Evolutionary conservation across 2,888 invertebrate species (phyloP).

Genomic region (Anticlea derivata): DNA sequence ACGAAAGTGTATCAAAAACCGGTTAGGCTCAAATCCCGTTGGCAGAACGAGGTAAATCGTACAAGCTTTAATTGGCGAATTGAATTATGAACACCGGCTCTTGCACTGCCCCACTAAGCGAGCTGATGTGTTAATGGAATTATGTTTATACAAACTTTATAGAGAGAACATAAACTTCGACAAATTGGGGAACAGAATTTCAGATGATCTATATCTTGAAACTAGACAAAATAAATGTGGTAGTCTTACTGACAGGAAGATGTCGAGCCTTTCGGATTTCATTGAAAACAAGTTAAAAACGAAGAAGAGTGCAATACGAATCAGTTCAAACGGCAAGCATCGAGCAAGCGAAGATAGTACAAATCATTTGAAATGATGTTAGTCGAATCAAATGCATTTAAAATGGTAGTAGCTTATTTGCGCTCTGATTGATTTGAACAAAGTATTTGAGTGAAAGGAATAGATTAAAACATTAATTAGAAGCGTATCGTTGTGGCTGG

Average conservation of each 20-base stretch:
- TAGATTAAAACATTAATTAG: constrained; percentile 40
- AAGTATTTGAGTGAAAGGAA: constrained; percentile 43
- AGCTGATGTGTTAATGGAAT: constrained; percentile 6
- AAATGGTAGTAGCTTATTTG: constrained; percentile 34
- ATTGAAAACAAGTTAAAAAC: no score
- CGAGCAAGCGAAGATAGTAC: not conserved
- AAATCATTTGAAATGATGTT: constrained; percentile 21
- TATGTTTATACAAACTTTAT: no score
- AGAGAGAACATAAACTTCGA: no score
- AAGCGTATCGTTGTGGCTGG: constrained; percentile 27
- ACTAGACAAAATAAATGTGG: no score
- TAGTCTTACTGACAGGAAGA: no score
- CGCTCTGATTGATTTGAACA: constrained; percentile 48
- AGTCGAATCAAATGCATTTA: constrained; percentile 29
- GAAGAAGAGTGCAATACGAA: no score
- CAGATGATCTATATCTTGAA: no score
- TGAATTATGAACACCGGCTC: constrained; percentile 17
- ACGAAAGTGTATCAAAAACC: constrained; percentile 60
- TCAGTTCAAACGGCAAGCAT: no score
- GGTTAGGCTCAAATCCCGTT: constrained; percentile 38
- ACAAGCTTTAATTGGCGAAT: constrained; percentile 19
- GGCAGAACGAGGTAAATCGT: constrained; percentile 30
- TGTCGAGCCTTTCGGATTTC: no score
- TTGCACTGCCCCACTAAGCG: constrained; percentile 7
- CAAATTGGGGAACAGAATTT: no score